Evolutionary conservation across 92 coral and sea anemone species (phyloP).

Genomic region (Hydrozoanthus gracilis): DNA sequence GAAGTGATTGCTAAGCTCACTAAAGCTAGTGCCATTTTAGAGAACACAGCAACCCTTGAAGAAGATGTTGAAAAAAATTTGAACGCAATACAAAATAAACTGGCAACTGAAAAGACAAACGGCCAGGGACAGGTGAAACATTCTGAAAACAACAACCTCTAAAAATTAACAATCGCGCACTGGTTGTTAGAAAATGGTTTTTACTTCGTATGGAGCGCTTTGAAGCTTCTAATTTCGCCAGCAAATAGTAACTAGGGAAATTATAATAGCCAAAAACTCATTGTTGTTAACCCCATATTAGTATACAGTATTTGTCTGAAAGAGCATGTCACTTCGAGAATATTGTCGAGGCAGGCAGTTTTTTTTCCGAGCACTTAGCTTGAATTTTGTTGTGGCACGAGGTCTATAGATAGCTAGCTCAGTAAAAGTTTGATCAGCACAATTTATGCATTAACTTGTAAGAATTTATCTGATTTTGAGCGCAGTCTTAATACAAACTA

Average conservation of each 20-base stretch:
- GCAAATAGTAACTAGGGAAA: no score
- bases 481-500: not conserved
- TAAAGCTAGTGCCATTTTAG: slow-evolving; percentile 71
- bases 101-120: slow-evolving; percentile 34
- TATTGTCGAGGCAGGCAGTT: no score
- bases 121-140: slow-evolving; percentile 13
- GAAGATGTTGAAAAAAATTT: slow-evolving; percentile 69
- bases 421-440: no score
- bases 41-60: slow-evolving; percentile 70
- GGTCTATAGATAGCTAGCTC: no score
- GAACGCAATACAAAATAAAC: slow-evolving; percentile 55
- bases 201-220: not conserved
- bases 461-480: not conserved
- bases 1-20: slow-evolving; percentile 69
- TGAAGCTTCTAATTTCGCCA: not conserved
- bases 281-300: no score
- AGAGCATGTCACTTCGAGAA: not conserved
- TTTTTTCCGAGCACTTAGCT: no score
- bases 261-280: no score
- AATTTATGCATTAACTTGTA: not conserved
- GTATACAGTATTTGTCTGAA: no score
- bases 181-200: not conserved
- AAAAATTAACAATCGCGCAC: not conserved
- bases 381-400: no score
- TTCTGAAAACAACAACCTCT: not conserved